Percentiles rank a stretch among this genome's conserved stretches.
Evolutionary conservation across 2,113 vertebrate genomes (phyloP).

Genomic region (Nerophis lumbriciformis): DNA sequence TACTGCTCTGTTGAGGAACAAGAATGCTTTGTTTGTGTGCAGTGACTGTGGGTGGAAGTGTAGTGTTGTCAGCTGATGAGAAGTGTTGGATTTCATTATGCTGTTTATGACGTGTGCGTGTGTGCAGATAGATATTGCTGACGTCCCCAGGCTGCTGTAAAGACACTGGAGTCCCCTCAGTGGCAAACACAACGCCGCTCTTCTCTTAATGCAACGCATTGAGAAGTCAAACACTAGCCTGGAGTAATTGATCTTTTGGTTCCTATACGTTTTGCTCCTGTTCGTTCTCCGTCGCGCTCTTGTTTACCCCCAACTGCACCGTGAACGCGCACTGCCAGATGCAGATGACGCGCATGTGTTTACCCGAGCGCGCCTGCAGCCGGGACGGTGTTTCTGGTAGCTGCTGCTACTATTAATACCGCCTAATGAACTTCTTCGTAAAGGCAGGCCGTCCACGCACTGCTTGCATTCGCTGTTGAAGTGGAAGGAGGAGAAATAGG

Average conservation of each 20-base stretch:
- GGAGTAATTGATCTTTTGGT: conserved; percentile 8
- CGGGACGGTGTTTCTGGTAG: conserved; percentile 64
- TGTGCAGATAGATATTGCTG: conserved; percentile 16
- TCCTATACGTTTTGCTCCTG: neutral
- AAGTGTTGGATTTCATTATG: conserved; percentile 67
- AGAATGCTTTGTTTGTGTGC: conserved; percentile 47
- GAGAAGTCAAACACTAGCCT: conserved; percentile 15
- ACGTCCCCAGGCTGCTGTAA: conserved; percentile 40
- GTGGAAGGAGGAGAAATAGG: conserved; percentile 54
- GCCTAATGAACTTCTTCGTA: conserved; percentile 78
- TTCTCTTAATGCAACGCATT: conserved; percentile 14
- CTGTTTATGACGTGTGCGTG: conserved; percentile 52
- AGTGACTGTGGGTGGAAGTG: conserved; percentile 11
- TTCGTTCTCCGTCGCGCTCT: conserved; percentile 15
- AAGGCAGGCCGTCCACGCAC: conserved; percentile 72
- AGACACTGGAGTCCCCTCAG: conserved; percentile 29
- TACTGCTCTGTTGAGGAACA: conserved; percentile 19
- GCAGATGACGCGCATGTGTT: conserved; percentile 54
- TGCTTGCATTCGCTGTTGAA: conserved; percentile 75
- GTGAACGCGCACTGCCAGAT: conserved; percentile 60
- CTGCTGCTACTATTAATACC: conserved; percentile 86
- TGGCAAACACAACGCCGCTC: conserved; percentile 26
- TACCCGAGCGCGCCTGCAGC: conserved; percentile 20
- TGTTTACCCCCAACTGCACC: conserved; percentile 24
- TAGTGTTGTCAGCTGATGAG: conserved; percentile 48